A percentile compares a stretch with the other conserved stretches of the same genome.
These are phyloP conservation scores for Emydocephalus ijimae DNA, from an alignment of 2,113 vertebrate genomes.

Conservation along the genomic window DNA sequence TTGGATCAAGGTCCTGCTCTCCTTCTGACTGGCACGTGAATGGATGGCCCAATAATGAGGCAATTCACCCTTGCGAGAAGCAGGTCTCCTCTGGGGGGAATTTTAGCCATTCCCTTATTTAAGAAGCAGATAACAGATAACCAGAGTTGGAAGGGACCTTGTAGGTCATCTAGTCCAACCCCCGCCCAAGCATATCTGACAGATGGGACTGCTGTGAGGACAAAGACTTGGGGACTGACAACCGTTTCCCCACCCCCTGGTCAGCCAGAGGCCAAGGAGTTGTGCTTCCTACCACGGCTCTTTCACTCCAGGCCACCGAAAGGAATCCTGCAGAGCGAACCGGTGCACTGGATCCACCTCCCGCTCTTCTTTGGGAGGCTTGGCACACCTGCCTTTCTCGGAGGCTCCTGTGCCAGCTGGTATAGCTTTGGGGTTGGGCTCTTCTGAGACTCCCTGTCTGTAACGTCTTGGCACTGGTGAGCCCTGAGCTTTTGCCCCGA, in stretches of 20 bases:
- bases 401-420: not conserved
- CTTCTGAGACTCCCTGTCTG: not conserved
- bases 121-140: too few species aligned
- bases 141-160: too few species aligned
- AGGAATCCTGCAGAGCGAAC: not conserved
- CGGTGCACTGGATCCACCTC: not conserved
- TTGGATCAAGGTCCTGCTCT: not conserved
- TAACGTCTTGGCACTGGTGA: not conserved
- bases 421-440: not conserved
- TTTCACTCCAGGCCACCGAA: not conserved
- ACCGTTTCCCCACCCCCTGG: too few species aligned
- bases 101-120: not conserved
- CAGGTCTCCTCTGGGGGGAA: not conserved
- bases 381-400: not conserved
- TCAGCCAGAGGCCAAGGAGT: not conserved
- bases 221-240: not conserved
- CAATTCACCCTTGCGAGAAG: not conserved
- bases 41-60: not conserved
- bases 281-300: not conserved
- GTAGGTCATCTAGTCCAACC: too few species aligned
- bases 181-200: too few species aligned
- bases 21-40: not conserved
- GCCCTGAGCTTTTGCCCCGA: not conserved
- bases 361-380: not conserved
- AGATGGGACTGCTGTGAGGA: not conserved